Base-by-base conservation (phyloP, 2,113 vertebrate species). In the Cyprinodon variegatus region DNA sequence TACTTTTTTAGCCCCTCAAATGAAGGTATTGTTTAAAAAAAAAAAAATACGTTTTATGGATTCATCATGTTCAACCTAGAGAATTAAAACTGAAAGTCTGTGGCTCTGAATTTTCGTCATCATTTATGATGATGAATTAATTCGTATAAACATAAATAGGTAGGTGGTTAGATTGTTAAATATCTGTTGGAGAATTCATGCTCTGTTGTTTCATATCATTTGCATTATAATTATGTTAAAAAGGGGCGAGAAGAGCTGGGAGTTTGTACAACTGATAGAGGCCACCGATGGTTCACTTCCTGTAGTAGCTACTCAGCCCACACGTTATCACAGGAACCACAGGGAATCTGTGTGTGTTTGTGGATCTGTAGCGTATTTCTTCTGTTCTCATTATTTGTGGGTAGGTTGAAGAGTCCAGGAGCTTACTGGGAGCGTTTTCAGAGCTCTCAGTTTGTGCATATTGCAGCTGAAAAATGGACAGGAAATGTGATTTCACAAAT, bases 401-500 rank as follows among this genome's bases (percentile, higher is more conserved):
- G 39, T 36, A 29, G 37, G 60, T 77, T 77, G 59, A 62, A 37
- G 64, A 62, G 73, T 76, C 46, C 63, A 13, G 72, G 72, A 70
- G 83, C 66, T 82, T 45, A 68, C 71, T 70, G 63, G 63, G 46
- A 50, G 11, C 67, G 65, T 65, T 63, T 65, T 78, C 70, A 14
- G 63, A 48, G 72, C 73, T 59, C 63, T 61, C 62, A 17, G 71
- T 60, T 63, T 59, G 40, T 37, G 50, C 74, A 62, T 60, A 45
- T 38, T 69, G 77, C 77, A 65, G 78, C 68, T 72, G 66, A 72
- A 90, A 50, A 83, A 83, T 83, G 78, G 74, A 76, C 60, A 41
- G 67, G 69, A 83, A 84, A 77, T 81, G 74, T 77, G 70, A 79
- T 86, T 83, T 75, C 70, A 70, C 75, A 78, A 65, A 83, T 39